Base-by-base conservation (phyloP, 2,888 invertebrate genomes). In the Ectemnius cavifrons region DNA sequence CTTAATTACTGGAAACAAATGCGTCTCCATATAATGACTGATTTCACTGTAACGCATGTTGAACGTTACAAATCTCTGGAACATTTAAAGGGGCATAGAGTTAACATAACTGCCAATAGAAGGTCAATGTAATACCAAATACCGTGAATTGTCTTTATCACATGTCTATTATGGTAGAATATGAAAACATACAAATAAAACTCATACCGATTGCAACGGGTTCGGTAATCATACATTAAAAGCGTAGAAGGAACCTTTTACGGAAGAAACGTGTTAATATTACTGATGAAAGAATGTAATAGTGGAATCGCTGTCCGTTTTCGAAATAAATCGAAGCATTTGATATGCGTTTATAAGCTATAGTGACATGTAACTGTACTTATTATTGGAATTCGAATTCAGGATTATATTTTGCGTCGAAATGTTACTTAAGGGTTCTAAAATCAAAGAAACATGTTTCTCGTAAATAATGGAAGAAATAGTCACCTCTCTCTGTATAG, bases 271-370 rank as follows among this genome's bases (percentile, higher is more conserved):
- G 80, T 79, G 81, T 84, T 84, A 85, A 84, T 80, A 81, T 85
- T 86, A 86, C 83, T 80, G 77, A 79, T 83, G 80, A 79, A 81
- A 83, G 77, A 83, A 82, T 83, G 82, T 84, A 85, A 83, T 84
- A 83, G 79, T 85, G 78, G 73, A 78, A 82, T 80, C 76, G 77
- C 78, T 82, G 72, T 78, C 77, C 81, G 76, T 79, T 79, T 79
- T 76, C 72, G 73, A 37, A 77, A 71, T 74, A 71, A 83, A 71
- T 64, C 46, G 70, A 63, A 52, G 52, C 52, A 52, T 52, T 52
- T 52, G 71, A 70, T 69, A 75, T 37, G 37, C 77, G 75, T 79
- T 79, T 79, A 77, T 77, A 77, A 79, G 73, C 70, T 66, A 61
- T 73, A 75, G 71, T 73, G 68, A 79, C 72, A 69, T 78, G 72